phyloP scores from a whole-genome alignment of 2,888 invertebrate species.

The Cephus nigrinus region DNA sequence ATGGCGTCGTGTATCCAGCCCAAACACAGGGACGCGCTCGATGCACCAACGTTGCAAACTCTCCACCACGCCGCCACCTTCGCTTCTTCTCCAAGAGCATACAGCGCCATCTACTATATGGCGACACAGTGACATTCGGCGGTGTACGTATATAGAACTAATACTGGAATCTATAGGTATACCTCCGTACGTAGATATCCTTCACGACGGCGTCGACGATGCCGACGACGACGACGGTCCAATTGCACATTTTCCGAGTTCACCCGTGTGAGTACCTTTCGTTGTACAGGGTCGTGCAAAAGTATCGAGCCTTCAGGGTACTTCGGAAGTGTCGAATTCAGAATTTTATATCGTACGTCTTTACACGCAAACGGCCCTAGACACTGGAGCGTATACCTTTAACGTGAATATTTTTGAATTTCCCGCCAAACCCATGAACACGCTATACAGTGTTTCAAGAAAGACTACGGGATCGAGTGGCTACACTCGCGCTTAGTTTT shows the following conservation, averaged over 20 bases:
- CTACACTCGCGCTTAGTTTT: background rate
- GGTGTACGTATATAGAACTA: background rate
- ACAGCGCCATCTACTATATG: background rate
- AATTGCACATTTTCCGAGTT: background rate
- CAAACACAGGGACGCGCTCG: background rate
- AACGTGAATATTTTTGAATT: background rate
- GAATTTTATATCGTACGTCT: background rate
- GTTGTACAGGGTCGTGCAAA: background rate
- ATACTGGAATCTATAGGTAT: background rate
- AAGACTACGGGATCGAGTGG: background rate
- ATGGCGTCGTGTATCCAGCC: slow-evolving; percentile 6
- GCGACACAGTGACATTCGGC: background rate
- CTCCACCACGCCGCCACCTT: slow-evolving; percentile 3
- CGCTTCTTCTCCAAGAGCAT: background rate
- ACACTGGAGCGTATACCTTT: background rate
- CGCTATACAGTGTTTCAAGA: background rate
- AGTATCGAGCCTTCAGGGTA: background rate
- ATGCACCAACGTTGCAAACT: slow-evolving; percentile 7
- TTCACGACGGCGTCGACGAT: background rate
- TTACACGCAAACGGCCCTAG: background rate
- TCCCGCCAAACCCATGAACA: background rate
- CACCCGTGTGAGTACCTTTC: background rate
- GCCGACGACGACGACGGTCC: background rate
- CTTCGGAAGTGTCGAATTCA: background rate
- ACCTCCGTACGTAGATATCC: background rate